Percentiles rank a stretch among this genome's conserved stretches.
phyloP scores from a whole-genome alignment of 2,113 vertebrate genomes.

The Eira barbara region DNA sequence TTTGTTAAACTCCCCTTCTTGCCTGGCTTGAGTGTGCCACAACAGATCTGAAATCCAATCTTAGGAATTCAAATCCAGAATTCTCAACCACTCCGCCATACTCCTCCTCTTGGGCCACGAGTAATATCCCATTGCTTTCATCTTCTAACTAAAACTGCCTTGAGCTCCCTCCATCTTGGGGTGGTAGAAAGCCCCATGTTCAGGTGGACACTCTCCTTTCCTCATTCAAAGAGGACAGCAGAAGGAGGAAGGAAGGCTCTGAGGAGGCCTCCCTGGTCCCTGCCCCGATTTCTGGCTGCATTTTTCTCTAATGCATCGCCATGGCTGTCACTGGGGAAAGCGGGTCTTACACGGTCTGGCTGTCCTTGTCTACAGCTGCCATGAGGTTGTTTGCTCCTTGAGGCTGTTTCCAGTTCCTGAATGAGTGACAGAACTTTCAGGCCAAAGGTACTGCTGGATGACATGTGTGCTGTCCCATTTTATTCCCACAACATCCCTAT shows the following conservation, averaged over 20 bases:
- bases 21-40: neutral
- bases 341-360: fast-evolving
- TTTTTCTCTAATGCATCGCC: neutral
- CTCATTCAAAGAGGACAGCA: neutral
- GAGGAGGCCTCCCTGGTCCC: neutral
- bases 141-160: neutral
- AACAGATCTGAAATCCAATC: neutral
- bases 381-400: neutral
- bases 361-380: neutral
- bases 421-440: neutral
- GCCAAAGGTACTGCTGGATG: neutral
- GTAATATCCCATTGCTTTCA: too few relatives aligned
- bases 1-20: neutral
- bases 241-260: neutral
- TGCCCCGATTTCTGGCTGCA: neutral
- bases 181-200: neutral
- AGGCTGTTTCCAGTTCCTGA: neutral
- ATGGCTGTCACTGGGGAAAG: neutral
- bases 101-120: neutral
- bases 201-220: neutral
- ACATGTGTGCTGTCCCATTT: neutral
- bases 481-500: neutral
- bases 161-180: neutral
- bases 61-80: neutral
- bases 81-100: fast-evolving